Evolutionary conservation across 2,113 vertebrate species (phyloP).

Genomic region (Corydoras maculifer): DNA sequence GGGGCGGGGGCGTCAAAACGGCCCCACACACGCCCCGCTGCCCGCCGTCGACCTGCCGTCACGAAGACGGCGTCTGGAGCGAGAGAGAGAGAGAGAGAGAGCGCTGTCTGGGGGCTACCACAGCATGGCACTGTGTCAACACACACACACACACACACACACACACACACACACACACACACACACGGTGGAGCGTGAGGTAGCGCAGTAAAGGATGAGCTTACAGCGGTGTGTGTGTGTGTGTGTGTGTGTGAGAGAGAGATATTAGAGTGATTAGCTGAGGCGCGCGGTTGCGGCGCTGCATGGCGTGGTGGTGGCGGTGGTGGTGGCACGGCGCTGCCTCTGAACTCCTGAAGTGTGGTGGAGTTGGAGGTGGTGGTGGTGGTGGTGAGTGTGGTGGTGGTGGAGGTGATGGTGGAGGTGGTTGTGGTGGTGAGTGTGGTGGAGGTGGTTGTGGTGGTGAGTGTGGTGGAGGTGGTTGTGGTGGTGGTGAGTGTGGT

Average conservation of each 20-base stretch:
- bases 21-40: slow-evolving; percentile 32
- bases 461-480: too few relatives aligned
- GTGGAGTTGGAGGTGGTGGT: too few relatives aligned
- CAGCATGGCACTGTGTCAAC: slow-evolving; percentile 30
- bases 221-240: slow-evolving; percentile 9
- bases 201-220: not conserved
- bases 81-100: not conserved
- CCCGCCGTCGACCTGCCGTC: slow-evolving; percentile 36
- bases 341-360: slow-evolving; percentile 44
- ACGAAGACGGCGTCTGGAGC: slow-evolving; percentile 41
- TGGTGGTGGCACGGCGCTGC: slow-evolving; percentile 14
- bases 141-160: slow-evolving; percentile 12
- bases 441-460: too few relatives aligned
- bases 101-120: slow-evolving; percentile 26
- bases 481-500: too few relatives aligned
- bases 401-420: too few relatives aligned
- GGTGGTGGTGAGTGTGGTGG: too few relatives aligned
- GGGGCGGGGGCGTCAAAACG: slow-evolving; percentile 31
- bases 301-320: too few relatives aligned
- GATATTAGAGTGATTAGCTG: slow-evolving; percentile 49
- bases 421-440: too few relatives aligned
- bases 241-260: slow-evolving; percentile 18
- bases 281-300: slow-evolving; percentile 4
- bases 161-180: not conserved
- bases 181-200: not conserved